Conservation (phyloP, 2,888 invertebrate species). For the Terebella lapidaria region DNA sequence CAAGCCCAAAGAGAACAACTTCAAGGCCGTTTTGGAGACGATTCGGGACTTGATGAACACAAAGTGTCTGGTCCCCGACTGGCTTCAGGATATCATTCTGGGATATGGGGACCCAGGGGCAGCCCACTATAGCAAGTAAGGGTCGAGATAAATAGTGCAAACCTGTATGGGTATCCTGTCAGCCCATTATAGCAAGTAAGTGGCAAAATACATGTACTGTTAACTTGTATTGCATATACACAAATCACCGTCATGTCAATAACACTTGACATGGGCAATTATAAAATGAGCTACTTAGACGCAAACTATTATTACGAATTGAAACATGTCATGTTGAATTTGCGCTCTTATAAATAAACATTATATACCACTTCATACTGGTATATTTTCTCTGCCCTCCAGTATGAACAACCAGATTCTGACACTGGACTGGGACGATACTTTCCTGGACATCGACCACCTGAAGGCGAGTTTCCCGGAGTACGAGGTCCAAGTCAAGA, state of each 20-base stretch:
- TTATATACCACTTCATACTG: too few relatives aligned
- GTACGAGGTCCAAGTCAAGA: conserved; percentile 68
- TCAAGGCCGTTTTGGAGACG: conserved; percentile 97
- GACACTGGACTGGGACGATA: conserved; percentile 93
- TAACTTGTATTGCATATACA: too few relatives aligned
- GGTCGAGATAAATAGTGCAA: neutral
- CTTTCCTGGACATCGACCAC: conserved; percentile 89
- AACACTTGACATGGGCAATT: too few relatives aligned
- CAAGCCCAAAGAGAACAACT: conserved; percentile 99
- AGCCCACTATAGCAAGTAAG: conserved; percentile 82
- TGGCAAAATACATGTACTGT: too few relatives aligned
- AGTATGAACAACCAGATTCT: conserved; percentile 83
- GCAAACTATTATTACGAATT: too few relatives aligned
- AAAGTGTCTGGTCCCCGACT: conserved; percentile 55
- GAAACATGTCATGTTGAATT: too few relatives aligned
- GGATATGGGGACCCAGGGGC: conserved; percentile 97
- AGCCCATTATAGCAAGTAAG: too few relatives aligned
- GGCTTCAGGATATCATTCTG: conserved; percentile 70
- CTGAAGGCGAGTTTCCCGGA: conserved; percentile 80
- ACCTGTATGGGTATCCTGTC: neutral
- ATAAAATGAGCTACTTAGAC: too few relatives aligned
- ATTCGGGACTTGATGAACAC: conserved; percentile 99
- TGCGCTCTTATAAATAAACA: too few relatives aligned
- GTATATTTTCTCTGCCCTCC: too few relatives aligned
- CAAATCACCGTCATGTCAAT: too few relatives aligned